Base-by-base conservation (phyloP, 2,797 vertebrate species). In the Enteromius argenteus region DNA sequence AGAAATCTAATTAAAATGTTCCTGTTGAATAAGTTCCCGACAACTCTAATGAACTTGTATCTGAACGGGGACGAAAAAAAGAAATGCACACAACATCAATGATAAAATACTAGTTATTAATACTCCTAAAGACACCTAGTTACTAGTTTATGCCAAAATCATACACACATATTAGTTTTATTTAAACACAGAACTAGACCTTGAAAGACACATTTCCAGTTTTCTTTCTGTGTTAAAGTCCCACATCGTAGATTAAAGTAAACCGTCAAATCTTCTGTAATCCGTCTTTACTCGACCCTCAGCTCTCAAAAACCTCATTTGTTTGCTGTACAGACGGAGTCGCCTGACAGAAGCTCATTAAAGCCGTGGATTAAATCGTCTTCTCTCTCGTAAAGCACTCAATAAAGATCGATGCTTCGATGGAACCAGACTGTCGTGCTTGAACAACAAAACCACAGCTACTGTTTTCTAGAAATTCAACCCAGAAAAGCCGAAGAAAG, bases 261-360 rank as follows among this genome's bases (percentile, higher is more conserved):
- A 23, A 60, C n/a, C 19, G 35, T 76, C 51, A 78, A 78, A 66
- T 66, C 44, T 51, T 67, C 19, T 23, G 30, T 67, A 68, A 79
- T 51, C 77, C 13, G 44, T 79, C 62, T 37, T 51, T 15, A 79
- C 78, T 68, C 62, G 23, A 19, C 17, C 11, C 76, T 44, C 37
- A 0, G 23, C 58, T 60, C 14, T 64, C 39, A 8, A 14, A 79
- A 46, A 49, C 17, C 76, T 64, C 42, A 49, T 79, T 79, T 46
- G 35, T 71, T 71, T 58, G n/a, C 67, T 8, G n/a, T 21, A 51
- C 44, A 80, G 44, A 79, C 66, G 76, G 7, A 14, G 17, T 32
- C 4, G 64, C 11, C 62, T 23, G 78, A 80, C 32, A 42, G 49
- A 80, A 80, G 76, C 46, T 66, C 76, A 49, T 66, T 66, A 79